A percentile compares a stretch with the other conserved stretches of the same genome.
Evolutionary conservation across 2,797 vertebrate genomes (phyloP).

Genomic region (Balearica regulorum): DNA sequence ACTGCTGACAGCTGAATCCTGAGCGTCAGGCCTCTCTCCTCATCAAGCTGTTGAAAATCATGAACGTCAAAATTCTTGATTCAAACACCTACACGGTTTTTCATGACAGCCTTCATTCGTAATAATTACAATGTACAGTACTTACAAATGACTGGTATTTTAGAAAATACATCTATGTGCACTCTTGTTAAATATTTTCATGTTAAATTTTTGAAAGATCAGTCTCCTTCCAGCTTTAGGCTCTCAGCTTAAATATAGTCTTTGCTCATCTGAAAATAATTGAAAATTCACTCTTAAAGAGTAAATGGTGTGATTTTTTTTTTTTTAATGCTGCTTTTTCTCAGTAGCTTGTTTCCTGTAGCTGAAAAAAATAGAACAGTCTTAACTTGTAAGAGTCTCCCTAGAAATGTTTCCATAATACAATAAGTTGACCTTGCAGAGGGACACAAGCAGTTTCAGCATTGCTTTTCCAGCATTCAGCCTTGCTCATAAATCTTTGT

Average conservation of each 20-base stretch:
- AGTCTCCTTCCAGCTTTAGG: not conserved
- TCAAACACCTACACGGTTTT: not conserved
- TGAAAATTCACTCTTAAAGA: not conserved
- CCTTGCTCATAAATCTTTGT: conserved; percentile 43
- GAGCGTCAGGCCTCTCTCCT: not conserved
- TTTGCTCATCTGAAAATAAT: not conserved
- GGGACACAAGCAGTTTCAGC: not conserved
- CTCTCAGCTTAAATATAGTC: not conserved
- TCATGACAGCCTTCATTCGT: not conserved
- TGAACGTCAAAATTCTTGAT: not conserved
- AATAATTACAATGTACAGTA: not conserved
- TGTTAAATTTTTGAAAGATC: not conserved
- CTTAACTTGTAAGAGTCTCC: not conserved
- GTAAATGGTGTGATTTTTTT: not conserved
- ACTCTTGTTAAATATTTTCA: not conserved
- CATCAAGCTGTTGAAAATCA: not conserved
- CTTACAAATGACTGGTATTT: not conserved
- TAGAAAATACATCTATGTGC: not conserved
- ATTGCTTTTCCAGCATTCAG: conserved; percentile 17
- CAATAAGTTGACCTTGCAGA: conserved; percentile 34
- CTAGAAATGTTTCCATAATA: not conserved
- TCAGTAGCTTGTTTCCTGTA: not conserved
- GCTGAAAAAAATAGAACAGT: not conserved
- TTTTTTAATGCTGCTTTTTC: not conserved
- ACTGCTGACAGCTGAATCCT: not conserved